Percentiles rank a stretch among this genome's conserved stretches.
These are phyloP conservation scores for Drosophila longiperda DNA, from an alignment of 2,888 invertebrate genomes.

Conservation along the genomic window DNA sequence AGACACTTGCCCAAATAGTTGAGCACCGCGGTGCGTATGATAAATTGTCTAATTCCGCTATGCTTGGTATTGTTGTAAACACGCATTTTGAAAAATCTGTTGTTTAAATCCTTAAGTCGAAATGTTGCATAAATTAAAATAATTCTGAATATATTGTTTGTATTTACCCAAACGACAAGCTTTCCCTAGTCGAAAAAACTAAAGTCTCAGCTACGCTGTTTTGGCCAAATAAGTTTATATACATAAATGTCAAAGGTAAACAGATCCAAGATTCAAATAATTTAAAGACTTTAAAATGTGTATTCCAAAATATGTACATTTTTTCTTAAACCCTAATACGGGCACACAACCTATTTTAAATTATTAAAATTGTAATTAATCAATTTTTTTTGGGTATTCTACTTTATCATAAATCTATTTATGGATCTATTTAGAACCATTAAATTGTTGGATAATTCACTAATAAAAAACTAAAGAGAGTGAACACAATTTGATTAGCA, in stretches of 20 bases:
- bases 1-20: slow-evolving; percentile 59
- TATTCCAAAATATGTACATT: not conserved
- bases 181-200: not conserved
- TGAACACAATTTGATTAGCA: not conserved
- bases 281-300: not conserved
- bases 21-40: slow-evolving; percentile 58
- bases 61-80: slow-evolving; percentile 45
- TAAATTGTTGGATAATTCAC: not conserved
- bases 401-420: not conserved
- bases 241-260: no score
- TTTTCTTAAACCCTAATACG: not conserved
- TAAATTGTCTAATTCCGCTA: slow-evolving; percentile 71
- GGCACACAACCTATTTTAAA: not conserved
- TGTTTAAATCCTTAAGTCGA: slow-evolving; percentile 19
- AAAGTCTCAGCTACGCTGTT: no score
- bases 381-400: not conserved
- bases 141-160: not conserved
- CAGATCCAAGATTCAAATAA: no score
- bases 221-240: no score
- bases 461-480: not conserved
- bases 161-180: not conserved
- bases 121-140: slow-evolving; percentile 19
- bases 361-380: not conserved
- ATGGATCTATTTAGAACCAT: not conserved
- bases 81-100: slow-evolving; percentile 32